Evolutionary conservation across 2,888 invertebrate species (phyloP).

Genomic region (Papilio demoleus): DNA sequence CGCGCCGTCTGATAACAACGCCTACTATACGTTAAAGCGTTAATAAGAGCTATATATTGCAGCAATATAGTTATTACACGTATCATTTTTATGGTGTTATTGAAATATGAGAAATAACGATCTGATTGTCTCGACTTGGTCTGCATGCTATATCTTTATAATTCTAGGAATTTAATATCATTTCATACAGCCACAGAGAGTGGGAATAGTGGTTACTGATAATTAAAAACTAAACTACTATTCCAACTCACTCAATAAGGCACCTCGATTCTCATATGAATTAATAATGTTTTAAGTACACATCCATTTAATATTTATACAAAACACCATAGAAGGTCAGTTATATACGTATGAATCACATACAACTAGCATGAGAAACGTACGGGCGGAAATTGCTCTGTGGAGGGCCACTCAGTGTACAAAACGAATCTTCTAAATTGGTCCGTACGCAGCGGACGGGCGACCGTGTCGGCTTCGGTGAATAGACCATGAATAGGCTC

Average conservation of each 20-base stretch:
- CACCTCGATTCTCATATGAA: too few species aligned
- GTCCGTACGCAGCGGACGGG: constrained; percentile 53
- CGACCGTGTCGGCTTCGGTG: constrained; percentile 54
- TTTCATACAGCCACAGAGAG: too few species aligned
- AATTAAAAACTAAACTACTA: too few species aligned
- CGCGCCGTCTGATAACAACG: constrained; percentile 47
- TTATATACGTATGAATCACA: constrained; percentile 20
- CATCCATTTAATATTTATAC: not conserved
- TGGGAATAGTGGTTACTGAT: too few species aligned
- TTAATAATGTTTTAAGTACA: not conserved
- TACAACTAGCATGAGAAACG: constrained; percentile 41
- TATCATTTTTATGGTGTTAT: not conserved
- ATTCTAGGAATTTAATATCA: too few species aligned
- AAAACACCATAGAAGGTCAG: not conserved
- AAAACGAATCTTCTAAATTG: constrained; percentile 62
- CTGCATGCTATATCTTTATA: not conserved
- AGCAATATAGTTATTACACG: not conserved
- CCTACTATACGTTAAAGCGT: constrained; percentile 2
- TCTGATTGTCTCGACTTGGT: not conserved
- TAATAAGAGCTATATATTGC: constrained; percentile 1
- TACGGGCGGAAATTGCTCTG: constrained; percentile 57
- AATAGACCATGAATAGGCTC: constrained; percentile 39
- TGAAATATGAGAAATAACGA: not conserved
- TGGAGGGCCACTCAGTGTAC: constrained; percentile 51
- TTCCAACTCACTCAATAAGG: too few species aligned